Base-by-base conservation (phyloP, 2,113 vertebrate species). In the Oreocharis arfaki region DNA sequence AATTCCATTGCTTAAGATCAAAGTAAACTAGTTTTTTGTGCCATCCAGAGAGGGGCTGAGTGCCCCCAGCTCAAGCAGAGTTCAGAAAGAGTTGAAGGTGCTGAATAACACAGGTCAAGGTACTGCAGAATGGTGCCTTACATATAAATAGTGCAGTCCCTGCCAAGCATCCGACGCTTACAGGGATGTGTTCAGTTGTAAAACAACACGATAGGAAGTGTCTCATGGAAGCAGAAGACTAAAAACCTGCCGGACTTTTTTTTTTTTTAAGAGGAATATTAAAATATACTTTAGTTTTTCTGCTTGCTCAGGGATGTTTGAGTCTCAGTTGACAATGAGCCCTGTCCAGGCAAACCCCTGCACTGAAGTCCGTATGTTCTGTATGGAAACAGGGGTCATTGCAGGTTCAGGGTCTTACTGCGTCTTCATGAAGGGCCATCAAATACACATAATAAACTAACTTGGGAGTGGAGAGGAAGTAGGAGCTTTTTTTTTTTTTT, bases 401-500 rank as follows among this genome's bases (percentile, higher is more conserved):
- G 93, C 86, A 92, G 92, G 93, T 90, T 95, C 93, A 93, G 85
- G 80, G 71, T 90, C 95, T 95, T 78, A 68, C 75, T 95, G 83
- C 9, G 41, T 88, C 75, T 71, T 90, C n/a, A 3, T 87, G 79
- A 96, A 93, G 83, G 76, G 80, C 80, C 74, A 75, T 97, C 96
- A 95, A 96, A 95, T 95, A 18, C 73, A 93, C 76, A 60, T 84
- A 84, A 92, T 86, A 89, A 97, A 96, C 93, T 95, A 84, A 89
- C 93, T 87, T 84, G 91, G 69, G 89, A 95, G 80, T 44, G 65
- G 60, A 89, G 56, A 91, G 93, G 89, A 95, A 94, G 64, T 82
- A 78, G 77, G 37, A 84, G 52, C 35, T 84, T 3, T 78, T 87
- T 73, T 63, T 87, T 73, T 63, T 76, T 77, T 59, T 46, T n/a